A percentile compares a stretch with the other conserved stretches of the same genome.
Evolutionary conservation across 2,888 invertebrate species (phyloP).

Genomic region (Heterodera filipjevi): DNA sequence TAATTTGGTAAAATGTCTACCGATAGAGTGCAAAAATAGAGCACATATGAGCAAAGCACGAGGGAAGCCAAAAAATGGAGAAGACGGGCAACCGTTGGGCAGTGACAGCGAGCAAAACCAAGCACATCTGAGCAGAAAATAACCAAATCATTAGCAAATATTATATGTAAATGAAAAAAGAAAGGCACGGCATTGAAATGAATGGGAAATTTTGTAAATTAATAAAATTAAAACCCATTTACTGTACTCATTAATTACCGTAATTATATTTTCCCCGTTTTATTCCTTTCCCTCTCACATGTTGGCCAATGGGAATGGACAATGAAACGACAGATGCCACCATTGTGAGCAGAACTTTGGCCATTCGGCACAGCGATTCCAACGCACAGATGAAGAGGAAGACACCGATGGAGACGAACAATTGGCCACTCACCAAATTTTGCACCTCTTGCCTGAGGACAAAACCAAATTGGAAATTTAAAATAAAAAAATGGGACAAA

Average conservation of each 20-base stretch:
- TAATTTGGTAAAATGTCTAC: background rate
- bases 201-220: too few relatives aligned
- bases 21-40: slow-evolving; percentile 55
- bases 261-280: too few relatives aligned
- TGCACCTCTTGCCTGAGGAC: slow-evolving; percentile 56
- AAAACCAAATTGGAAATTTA: too few relatives aligned
- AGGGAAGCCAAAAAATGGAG: slow-evolving; percentile 61
- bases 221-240: background rate
- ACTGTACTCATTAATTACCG: background rate
- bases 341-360: slow-evolving; percentile 76
- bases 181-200: too few relatives aligned
- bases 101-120: slow-evolving; percentile 43
- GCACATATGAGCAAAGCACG: slow-evolving; percentile 59
- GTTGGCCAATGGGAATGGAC: slow-evolving; percentile 62
- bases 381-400: slow-evolving; percentile 51
- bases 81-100: slow-evolving; percentile 44
- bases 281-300: slow-evolving; percentile 45
- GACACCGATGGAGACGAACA: slow-evolving; percentile 51
- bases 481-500: too few relatives aligned
- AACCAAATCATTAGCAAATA: too few relatives aligned
- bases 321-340: slow-evolving; percentile 79
- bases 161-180: background rate
- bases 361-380: slow-evolving; percentile 45
- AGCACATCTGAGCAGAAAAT: slow-evolving; percentile 27
- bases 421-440: slow-evolving; percentile 52